phyloP scores from a whole-genome alignment of 1,140 invertebrate genomes.

The Helicoverpa zea region DNA sequence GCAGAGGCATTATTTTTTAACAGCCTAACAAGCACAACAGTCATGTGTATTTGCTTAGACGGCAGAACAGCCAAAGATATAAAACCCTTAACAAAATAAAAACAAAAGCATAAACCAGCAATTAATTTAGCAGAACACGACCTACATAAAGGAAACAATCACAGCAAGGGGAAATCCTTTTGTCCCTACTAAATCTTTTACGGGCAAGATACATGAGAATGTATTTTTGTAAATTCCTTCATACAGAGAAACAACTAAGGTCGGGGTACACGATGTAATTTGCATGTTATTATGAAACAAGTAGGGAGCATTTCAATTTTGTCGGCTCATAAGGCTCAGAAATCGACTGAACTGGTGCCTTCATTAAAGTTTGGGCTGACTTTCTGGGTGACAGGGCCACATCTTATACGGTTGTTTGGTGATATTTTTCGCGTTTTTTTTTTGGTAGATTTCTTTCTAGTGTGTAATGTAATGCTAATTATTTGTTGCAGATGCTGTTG shows the following conservation, averaged over 20 bases:
- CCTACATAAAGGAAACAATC: constrained; percentile 7
- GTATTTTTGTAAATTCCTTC: constrained; percentile 40
- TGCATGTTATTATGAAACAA: constrained; percentile 59
- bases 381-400: constrained; percentile 34
- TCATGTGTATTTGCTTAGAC: no score
- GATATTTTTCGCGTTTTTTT: no score
- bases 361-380: constrained; percentile 53
- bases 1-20: no score
- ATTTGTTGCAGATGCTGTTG: no score
- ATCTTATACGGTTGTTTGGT: neutral
- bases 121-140: neutral
- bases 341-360: constrained; percentile 52
- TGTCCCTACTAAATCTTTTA: neutral
- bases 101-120: neutral
- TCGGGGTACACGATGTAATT: constrained; percentile 50
- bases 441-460: no score
- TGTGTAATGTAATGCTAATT: no score
- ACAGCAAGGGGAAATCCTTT: neutral
- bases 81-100: neutral
- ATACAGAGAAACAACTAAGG: neutral
- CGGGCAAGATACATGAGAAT: neutral
- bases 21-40: no score
- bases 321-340: constrained; percentile 50
- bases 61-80: neutral
- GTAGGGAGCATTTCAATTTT: constrained; percentile 58